These are phyloP conservation scores for Cephus pulcher DNA, from an alignment of 2,888 invertebrate species.

Conservation along the genomic window DNA sequence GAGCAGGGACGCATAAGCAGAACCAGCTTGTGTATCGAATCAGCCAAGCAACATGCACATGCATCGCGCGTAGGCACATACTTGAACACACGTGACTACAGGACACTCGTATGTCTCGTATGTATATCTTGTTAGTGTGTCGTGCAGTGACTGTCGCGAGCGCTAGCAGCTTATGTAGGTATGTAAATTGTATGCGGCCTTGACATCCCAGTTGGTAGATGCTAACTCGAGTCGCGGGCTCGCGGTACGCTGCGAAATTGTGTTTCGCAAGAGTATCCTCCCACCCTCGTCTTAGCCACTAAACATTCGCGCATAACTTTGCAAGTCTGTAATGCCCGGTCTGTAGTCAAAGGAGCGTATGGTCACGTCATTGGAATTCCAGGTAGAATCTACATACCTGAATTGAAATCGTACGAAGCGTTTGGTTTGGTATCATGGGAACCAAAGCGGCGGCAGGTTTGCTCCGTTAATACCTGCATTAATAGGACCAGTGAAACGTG, in stretches of 20 bases:
- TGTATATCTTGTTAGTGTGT: not conserved
- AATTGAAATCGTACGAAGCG: not conserved
- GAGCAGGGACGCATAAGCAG: not conserved
- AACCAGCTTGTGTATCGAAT: not conserved
- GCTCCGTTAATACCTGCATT: not conserved
- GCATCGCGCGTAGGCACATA: not conserved
- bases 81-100: not conserved
- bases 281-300: not conserved
- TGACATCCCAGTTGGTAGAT: slow-evolving; percentile 48
- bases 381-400: not conserved
- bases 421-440: not conserved
- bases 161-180: slow-evolving; percentile 7
- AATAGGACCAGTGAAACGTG: not conserved
- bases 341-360: not conserved
- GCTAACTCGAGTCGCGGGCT: slow-evolving; percentile 18
- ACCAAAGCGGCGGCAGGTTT: not conserved
- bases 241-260: not conserved
- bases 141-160: not conserved
- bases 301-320: not conserved
- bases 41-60: not conserved
- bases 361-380: not conserved
- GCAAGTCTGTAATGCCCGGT: not conserved
- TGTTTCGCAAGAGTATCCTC: not conserved
- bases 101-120: not conserved
- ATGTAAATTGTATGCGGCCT: slow-evolving; percentile 53